phyloP scores from a whole-genome alignment of 2,888 invertebrate species.

The Pyrocoelia pectoralis region DNA sequence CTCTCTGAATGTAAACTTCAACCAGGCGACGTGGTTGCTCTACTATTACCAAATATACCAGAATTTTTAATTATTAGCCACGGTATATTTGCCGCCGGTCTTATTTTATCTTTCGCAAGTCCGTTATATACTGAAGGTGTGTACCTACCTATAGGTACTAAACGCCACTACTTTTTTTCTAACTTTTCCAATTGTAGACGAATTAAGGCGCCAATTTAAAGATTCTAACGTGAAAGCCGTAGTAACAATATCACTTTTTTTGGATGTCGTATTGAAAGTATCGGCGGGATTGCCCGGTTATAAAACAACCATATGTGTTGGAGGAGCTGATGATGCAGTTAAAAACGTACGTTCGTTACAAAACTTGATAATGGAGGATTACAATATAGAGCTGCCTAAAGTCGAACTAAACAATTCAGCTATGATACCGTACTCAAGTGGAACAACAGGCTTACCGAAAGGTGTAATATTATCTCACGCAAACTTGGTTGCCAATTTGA shows the following conservation, averaged over 20 bases:
- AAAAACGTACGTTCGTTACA: constrained; percentile 58
- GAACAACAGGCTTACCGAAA: constrained; percentile 85
- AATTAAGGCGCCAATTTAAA: constrained; percentile 69
- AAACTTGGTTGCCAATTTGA: constrained; percentile 65
- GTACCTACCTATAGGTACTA: too few relatives aligned
- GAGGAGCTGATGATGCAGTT: constrained; percentile 64
- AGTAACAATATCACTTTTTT: constrained; percentile 69
- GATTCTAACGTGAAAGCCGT: constrained; percentile 71
- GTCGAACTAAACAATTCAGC: constrained; percentile 64
- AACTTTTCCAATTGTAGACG: constrained; percentile 60
- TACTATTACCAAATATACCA: constrained; percentile 75
- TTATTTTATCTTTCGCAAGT: constrained; percentile 73
- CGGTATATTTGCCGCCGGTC: constrained; percentile 71
- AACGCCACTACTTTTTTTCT: too few relatives aligned
- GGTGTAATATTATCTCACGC: constrained; percentile 78
- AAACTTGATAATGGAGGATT: constrained; percentile 54
- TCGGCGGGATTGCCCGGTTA: constrained; percentile 65
- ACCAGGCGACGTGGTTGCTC: constrained; percentile 70
- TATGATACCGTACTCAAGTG: constrained; percentile 71
- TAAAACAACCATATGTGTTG: constrained; percentile 70
- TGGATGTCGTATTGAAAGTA: constrained; percentile 67
- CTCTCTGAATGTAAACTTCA: constrained; percentile 65
- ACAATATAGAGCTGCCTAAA: constrained; percentile 58
- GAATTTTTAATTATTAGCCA: constrained; percentile 73
- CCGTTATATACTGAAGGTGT: constrained; percentile 73